phyloP scores from a whole-genome alignment of 2,113 vertebrate genomes.

The Triplophysa siluroides region DNA sequence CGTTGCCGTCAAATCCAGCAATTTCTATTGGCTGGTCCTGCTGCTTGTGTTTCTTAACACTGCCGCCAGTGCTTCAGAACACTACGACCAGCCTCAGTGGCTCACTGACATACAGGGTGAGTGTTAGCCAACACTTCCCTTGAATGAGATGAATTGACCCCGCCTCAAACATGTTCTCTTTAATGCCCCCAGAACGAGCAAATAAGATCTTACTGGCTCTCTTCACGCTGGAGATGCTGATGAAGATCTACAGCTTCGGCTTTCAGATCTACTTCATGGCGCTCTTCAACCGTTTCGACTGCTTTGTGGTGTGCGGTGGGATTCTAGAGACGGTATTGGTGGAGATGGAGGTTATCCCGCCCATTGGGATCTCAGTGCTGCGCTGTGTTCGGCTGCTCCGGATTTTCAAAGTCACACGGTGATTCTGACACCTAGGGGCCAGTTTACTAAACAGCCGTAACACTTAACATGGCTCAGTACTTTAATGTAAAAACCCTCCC shows the following conservation, averaged over 20 bases:
- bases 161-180: not conserved
- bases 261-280: conserved; percentile 82
- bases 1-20: conserved; percentile 83
- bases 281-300: conserved; percentile 94
- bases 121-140: not conserved
- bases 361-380: conserved; percentile 88
- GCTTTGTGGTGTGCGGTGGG: conserved; percentile 90
- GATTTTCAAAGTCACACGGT: conserved; percentile 93
- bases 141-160: not conserved
- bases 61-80: conserved; percentile 86
- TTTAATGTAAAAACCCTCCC: too few species aligned
- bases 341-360: conserved; percentile 83
- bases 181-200: conserved; percentile 77
- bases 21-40: conserved; percentile 89
- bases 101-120: conserved; percentile 85
- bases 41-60: conserved; percentile 94
- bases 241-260: conserved; percentile 89
- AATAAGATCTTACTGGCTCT: conserved; percentile 90
- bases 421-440: conserved; percentile 26
- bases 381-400: conserved; percentile 88
- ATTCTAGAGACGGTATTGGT: conserved; percentile 89
- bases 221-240: conserved; percentile 89
- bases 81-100: conserved; percentile 86
- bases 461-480: too few species aligned
- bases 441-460: too few species aligned